These are phyloP conservation scores for Amphiprion ocellaris DNA, from an alignment of 2,113 vertebrate genomes.

Conservation along the genomic window DNA sequence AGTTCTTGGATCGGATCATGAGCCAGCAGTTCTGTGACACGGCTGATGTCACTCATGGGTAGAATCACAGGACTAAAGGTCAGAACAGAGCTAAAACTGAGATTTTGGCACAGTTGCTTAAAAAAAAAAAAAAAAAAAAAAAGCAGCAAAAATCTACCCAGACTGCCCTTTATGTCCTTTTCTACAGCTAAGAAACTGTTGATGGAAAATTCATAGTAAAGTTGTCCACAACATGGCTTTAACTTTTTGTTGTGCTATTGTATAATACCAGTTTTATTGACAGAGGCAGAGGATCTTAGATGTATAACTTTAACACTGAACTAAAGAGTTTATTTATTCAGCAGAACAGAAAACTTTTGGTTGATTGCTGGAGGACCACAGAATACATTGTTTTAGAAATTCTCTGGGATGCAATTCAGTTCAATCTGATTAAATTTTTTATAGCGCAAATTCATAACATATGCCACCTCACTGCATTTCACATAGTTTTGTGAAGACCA, in stretches of 20 bases:
- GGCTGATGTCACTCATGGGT: slow-evolving; percentile 51
- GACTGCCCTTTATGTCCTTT: background rate
- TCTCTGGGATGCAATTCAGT: background rate
- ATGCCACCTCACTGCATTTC: too few relatives aligned
- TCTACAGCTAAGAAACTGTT: background rate
- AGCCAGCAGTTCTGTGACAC: slow-evolving; percentile 58
- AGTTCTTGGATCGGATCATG: slow-evolving; percentile 47
- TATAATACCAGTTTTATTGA: background rate
- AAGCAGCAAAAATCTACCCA: background rate
- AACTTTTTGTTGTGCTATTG: background rate
- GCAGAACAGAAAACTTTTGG: background rate
- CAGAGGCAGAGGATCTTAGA: background rate
- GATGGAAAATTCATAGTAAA: background rate
- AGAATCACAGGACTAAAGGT: slow-evolving; percentile 60
- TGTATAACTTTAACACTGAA: slow-evolving; percentile 8
- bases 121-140: slow-evolving; percentile 10
- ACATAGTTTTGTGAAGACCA: too few relatives aligned
- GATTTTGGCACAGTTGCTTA: slow-evolving; percentile 8
- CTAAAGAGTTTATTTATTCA: slow-evolving; percentile 29
- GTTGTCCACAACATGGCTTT: background rate
- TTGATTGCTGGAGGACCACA: background rate
- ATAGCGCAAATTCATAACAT: too few relatives aligned
- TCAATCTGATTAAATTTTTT: too few relatives aligned
- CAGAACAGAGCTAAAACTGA: slow-evolving; percentile 21
- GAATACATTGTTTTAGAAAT: slow-evolving; percentile 9